Evolutionary conservation across 1,140 invertebrate species (phyloP), one percentile per base, ranked within the genome.

Genomic region (Nephotettix cincticeps): DNA sequence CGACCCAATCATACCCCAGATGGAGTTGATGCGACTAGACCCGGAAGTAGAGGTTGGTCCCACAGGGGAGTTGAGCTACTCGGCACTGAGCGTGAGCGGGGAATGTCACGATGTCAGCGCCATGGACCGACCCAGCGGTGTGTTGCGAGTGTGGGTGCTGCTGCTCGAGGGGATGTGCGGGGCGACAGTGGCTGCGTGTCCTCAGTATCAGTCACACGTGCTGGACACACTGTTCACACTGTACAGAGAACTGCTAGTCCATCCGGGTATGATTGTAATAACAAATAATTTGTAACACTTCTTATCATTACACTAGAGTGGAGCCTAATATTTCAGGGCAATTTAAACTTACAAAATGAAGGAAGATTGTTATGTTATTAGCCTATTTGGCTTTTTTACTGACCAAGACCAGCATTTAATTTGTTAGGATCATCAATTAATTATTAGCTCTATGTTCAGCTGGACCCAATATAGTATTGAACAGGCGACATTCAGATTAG

Each of bases 81-180:
- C 45, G 14, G 45, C 40, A 2, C 56, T 76, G 47, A 70, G 68
- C 3, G 58, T 73, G 19, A 36, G 70, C 3, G 70, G 65, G 4
- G 40, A 72, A n/a, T 54, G 29, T 13, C 27, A 36, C 63, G 47
- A 72, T 21, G 25, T 70, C n/a, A 40, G 32, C 19, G 23, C 25
- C 1, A 1, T 96, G 78, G 94, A 96, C 78, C 91, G 89, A 74
- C 87, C 89, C 0, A 93, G 91, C 77, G 93, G 93, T 0, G 91
- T 96, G 64, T 82, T 97, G 0, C 91, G 94, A 78, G 93, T 98
- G 0, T 97, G 93, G 93, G 96, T 93, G 77, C 85, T 95, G 36
- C 80, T 97, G 0, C 84, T 97, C n/a, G 95, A 97, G 81, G 95
- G 94, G 0, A 80, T 97, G 19, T 91, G 92, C 6, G 91, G 91